Conservation (phyloP, 2,113 vertebrate genomes). For the Heteronetta atricapilla region DNA sequence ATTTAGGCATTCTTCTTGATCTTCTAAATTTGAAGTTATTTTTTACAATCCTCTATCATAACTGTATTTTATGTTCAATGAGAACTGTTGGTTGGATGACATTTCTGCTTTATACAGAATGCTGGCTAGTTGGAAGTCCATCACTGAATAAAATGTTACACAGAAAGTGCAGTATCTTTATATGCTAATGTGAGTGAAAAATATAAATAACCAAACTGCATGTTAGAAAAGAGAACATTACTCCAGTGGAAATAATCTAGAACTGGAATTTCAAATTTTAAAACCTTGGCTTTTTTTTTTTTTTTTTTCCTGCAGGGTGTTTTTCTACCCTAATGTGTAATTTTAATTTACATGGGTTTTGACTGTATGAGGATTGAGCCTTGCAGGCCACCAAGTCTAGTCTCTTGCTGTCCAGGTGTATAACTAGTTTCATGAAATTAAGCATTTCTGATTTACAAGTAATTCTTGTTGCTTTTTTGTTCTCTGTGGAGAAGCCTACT, state of each 20-base stretch:
- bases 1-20: not conserved
- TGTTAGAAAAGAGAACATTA: not conserved
- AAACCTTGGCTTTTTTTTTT: not conserved
- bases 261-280: conserved; percentile 40
- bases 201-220: not conserved
- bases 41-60: not conserved
- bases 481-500: not conserved
- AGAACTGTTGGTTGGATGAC: not conserved
- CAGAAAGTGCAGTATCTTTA: not conserved
- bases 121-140: not conserved
- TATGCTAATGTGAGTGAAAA: not conserved
- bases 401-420: not conserved
- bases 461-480: not conserved
- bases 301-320: not conserved
- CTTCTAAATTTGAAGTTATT: not conserved
- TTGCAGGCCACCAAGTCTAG: not conserved
- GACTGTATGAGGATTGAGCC: not conserved
- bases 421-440: not conserved
- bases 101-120: not conserved
- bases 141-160: not conserved
- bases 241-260: not conserved
- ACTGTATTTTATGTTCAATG: not conserved
- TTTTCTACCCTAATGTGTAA: conserved; percentile 24
- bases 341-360: conserved; percentile 37
- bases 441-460: not conserved